phyloP scores from a whole-genome alignment of 2,113 vertebrate genomes.

The Condylura cristata region DNA sequence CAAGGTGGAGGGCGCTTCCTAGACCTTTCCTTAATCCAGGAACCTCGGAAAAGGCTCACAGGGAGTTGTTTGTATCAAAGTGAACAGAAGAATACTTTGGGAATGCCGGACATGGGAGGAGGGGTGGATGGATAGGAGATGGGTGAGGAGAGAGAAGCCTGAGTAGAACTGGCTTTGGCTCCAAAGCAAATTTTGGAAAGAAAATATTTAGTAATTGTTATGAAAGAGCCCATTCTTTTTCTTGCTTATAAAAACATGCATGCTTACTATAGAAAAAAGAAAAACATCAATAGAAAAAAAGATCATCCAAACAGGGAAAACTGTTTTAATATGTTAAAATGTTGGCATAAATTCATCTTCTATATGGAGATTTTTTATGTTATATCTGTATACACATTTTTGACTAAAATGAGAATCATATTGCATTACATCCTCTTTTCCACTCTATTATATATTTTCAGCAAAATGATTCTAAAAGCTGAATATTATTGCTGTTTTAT shows the following conservation, averaged over 20 bases:
- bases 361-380: neutral
- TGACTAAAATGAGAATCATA: constrained; percentile 18
- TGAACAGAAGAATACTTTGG: neutral
- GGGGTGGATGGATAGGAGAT: too few relatives aligned
- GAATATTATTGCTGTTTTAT: constrained; percentile 54
- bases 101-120: neutral
- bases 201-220: neutral
- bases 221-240: constrained; percentile 31
- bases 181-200: neutral
- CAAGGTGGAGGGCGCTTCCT: neutral
- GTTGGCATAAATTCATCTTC: neutral
- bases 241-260: neutral
- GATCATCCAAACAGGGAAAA: neutral
- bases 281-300: neutral
- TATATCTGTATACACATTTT: neutral
- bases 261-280: neutral
- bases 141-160: neutral
- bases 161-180: neutral
- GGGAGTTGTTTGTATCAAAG: neutral
- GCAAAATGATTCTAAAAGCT: constrained; percentile 56
- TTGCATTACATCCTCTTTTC: neutral
- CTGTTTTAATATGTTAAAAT: neutral
- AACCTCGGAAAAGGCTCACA: constrained; percentile 30
- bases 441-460: constrained; percentile 35
- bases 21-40: neutral